Evolutionary conservation across 2,113 vertebrate species (phyloP).

Genomic region (Gobio gobio): DNA sequence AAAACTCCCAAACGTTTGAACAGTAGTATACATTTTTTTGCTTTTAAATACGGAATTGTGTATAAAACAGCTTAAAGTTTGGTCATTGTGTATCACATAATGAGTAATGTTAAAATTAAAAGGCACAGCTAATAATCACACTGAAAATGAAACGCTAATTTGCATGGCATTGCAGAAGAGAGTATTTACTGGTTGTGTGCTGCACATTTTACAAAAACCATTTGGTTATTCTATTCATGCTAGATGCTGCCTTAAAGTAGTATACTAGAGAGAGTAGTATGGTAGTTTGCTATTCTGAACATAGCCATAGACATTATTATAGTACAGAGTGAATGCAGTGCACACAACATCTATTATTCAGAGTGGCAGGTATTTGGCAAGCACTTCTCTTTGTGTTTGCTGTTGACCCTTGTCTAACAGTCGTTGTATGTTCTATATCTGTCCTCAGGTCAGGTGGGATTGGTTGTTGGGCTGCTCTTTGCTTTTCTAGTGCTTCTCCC

Average conservation of each 20-base stretch:
- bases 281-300: not conserved
- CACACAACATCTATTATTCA: not conserved
- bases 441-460: conserved; percentile 73
- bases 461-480: conserved; percentile 77
- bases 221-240: not conserved
- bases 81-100: not conserved
- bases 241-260: not conserved
- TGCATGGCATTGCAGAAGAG: not conserved
- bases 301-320: not conserved
- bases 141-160: not conserved
- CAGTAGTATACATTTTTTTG: no score
- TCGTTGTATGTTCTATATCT: conserved; percentile 35
- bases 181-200: not conserved
- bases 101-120: not conserved
- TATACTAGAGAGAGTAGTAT: not conserved
- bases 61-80: not conserved
- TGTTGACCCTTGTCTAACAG: conserved; percentile 11
- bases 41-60: not conserved
- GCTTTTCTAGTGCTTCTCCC: conserved; percentile 84
- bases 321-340: not conserved
- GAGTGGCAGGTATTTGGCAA: conserved; percentile 40
- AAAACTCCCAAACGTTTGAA: not conserved
- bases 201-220: not conserved
- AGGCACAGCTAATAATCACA: no score
- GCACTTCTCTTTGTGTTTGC: conserved; percentile 34